A percentile compares a stretch with the other conserved stretches of the same genome.
Evolutionary conservation across 2,797 vertebrate species (phyloP).

Genomic region (Acanthurus lineatus): DNA sequence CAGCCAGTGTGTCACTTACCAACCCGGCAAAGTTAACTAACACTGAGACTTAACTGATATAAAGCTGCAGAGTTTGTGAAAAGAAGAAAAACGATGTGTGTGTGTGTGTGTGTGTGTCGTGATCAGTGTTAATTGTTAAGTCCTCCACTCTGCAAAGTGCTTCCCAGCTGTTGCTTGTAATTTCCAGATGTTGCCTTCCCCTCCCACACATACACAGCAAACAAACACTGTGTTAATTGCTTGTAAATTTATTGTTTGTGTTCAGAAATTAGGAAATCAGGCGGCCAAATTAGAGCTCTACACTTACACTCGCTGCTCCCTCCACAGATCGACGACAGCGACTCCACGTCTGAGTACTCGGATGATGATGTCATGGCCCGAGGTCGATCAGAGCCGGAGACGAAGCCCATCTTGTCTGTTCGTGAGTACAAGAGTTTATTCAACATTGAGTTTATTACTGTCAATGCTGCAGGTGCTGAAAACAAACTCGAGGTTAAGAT

Average conservation of each 20-base stretch:
- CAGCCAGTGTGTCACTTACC: conserved; percentile 25
- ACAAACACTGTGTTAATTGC: conserved; percentile 40
- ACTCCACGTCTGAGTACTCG: conserved; percentile 90
- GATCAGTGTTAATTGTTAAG: not conserved
- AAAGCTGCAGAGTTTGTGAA: conserved; percentile 33
- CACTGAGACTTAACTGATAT: conserved; percentile 40
- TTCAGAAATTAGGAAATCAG: conserved; percentile 29
- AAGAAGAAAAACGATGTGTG: conserved; percentile 21
- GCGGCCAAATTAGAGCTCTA: not conserved
- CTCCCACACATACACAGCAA: conserved; percentile 23
- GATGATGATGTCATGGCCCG: conserved; percentile 88
- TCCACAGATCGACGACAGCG: conserved; percentile 85
- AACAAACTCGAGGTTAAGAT: no score
- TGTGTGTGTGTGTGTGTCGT: not conserved
- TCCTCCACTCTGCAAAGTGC: conserved; percentile 25
- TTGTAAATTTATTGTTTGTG: conserved; percentile 49
- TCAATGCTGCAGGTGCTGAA: no score
- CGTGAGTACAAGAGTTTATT: conserved; percentile 87
- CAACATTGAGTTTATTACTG: not conserved
- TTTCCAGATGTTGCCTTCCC: conserved; percentile 65
- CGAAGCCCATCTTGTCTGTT: conserved; percentile 92
- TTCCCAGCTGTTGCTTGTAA: conserved; percentile 61
- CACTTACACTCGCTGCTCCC: not conserved
- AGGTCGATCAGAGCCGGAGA: conserved; percentile 89
- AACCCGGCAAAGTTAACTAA: conserved; percentile 31